These are phyloP conservation scores for Phalloptychus januarius DNA, from an alignment of 2,797 vertebrate species.

Conservation along the genomic window DNA sequence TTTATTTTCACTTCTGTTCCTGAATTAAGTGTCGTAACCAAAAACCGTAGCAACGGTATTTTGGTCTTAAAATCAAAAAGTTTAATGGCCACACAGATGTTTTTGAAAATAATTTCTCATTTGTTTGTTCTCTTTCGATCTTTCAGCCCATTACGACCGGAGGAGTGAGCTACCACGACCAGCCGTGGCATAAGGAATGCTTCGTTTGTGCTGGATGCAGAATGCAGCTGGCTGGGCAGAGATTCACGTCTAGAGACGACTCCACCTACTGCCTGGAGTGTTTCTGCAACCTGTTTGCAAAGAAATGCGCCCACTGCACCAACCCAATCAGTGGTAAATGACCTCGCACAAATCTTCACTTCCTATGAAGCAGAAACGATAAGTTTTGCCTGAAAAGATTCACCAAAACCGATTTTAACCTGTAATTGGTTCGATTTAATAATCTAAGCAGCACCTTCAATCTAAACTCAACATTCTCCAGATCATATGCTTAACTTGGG, in stretches of 20 bases:
- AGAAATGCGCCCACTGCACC: conserved; percentile 91
- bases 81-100: background rate
- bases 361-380: background rate
- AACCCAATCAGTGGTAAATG: conserved; percentile 89
- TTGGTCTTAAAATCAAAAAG: background rate
- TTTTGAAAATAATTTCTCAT: background rate
- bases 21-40: background rate
- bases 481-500: conserved; percentile 29
- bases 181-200: conserved; percentile 95
- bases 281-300: conserved; percentile 93
- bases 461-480: background rate
- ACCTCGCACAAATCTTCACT: background rate
- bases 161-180: conserved; percentile 91
- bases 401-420: background rate
- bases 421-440: background rate
- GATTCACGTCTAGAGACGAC: conserved; percentile 92
- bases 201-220: conserved; percentile 92
- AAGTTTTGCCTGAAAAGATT: background rate
- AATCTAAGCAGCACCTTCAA: conserved; percentile 7
- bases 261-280: conserved; percentile 91
- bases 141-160: conserved; percentile 89
- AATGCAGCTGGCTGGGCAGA: conserved; percentile 89
- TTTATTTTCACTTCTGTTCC: background rate
- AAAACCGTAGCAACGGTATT: background rate
- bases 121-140: background rate